Evolutionary conservation across 2,888 invertebrate species (phyloP).

Genomic region (Agrotis segetum): DNA sequence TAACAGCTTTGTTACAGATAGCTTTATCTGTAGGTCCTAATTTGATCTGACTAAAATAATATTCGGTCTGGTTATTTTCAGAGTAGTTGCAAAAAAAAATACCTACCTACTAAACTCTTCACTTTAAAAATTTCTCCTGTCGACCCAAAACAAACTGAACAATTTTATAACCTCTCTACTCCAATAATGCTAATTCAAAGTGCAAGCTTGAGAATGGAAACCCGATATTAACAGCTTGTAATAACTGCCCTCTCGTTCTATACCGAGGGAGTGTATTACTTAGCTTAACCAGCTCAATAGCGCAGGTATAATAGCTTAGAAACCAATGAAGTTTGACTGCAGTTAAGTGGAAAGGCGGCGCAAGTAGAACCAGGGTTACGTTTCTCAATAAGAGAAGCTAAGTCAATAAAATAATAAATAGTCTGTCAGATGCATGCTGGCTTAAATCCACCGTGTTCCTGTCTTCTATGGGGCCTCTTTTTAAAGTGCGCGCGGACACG

Average conservation of each 20-base stretch:
- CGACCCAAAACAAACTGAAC: background rate
- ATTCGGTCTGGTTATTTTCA: no score
- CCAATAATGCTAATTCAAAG: slow-evolving; percentile 12
- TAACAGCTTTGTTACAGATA: no score
- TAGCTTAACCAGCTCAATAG: slow-evolving; percentile 18
- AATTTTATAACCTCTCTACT: background rate
- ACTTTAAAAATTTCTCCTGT: no score
- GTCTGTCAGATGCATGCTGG: background rate
- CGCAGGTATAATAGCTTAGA: slow-evolving; percentile 29
- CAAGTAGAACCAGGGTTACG: background rate
- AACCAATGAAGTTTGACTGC: slow-evolving; percentile 42
- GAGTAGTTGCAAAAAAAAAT: no score
- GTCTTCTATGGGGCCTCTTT: no score
- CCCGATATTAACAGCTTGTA: slow-evolving; percentile 24
- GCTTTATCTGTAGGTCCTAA: no score
- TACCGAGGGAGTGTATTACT: slow-evolving; percentile 21
- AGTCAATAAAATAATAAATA: slow-evolving; percentile 5
- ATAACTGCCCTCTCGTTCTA: slow-evolving; percentile 23
- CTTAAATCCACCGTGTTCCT: no score
- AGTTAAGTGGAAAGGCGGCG: slow-evolving; percentile 38
- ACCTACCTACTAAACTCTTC: no score
- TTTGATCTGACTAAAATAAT: no score
- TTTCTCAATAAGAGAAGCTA: slow-evolving; percentile 12
- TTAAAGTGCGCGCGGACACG: no score
- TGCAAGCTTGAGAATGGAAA: slow-evolving; percentile 22